Evolutionary conservation across 2,113 vertebrate species (phyloP).

Genomic region (Paratilapia polleni): DNA sequence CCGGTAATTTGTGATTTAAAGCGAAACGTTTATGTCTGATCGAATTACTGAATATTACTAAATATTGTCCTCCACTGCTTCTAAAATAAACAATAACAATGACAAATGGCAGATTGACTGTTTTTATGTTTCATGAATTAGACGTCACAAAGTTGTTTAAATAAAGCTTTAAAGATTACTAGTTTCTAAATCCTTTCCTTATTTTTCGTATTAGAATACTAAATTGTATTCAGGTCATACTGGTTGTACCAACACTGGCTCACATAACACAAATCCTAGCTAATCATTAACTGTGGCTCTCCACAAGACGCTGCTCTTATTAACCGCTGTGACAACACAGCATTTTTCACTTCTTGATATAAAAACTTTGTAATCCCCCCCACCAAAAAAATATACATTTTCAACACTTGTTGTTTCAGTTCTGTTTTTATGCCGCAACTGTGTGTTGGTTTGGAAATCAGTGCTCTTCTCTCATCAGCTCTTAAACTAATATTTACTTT

Average conservation of each 20-base stretch:
- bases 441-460: constrained; percentile 12
- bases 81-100: background rate
- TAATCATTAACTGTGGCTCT: constrained; percentile 66
- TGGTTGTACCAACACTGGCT: constrained; percentile 66
- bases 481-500: constrained; percentile 64
- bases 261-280: constrained; percentile 32
- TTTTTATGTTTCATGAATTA: background rate
- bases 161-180: background rate
- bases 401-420: background rate
- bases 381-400: background rate
- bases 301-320: background rate
- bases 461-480: constrained; percentile 5
- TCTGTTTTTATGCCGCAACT: background rate
- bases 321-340: background rate
- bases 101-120: background rate
- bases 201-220: background rate
- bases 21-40: background rate
- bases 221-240: background rate
- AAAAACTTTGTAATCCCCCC: background rate
- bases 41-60: no score
- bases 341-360: background rate
- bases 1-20: background rate
- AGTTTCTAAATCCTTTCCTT: background rate
- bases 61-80: background rate
- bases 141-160: background rate